These are phyloP conservation scores for Hystrix brachyura DNA, from an alignment of 2,113 vertebrate genomes.

Conservation along the genomic window DNA sequence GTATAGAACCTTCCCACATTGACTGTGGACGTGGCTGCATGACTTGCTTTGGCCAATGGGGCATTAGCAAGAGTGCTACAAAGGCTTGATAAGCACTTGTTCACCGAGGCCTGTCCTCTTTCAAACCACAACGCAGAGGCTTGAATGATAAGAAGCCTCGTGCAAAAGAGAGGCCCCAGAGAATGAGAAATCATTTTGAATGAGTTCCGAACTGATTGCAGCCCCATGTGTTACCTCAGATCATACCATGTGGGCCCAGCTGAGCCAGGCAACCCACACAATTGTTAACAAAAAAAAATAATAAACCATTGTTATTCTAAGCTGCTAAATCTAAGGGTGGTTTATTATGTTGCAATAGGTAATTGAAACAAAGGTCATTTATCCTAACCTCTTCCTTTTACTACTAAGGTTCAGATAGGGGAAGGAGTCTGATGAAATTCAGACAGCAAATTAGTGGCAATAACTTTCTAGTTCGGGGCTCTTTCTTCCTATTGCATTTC, in stretches of 20 bases:
- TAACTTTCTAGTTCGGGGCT: slow-evolving; percentile 37
- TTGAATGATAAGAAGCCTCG: background rate
- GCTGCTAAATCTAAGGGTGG: background rate
- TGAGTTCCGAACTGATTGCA: background rate
- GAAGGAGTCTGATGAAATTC: slow-evolving; percentile 4
- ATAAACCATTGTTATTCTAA: slow-evolving; percentile 57
- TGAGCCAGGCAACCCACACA: background rate
- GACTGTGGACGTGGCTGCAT: background rate
- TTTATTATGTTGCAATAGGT: slow-evolving; percentile 43
- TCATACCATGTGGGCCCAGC: background rate
- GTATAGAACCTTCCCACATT: background rate
- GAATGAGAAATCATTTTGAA: slow-evolving; percentile 54
- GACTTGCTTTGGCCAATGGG: background rate
- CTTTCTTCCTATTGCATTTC: slow-evolving; percentile 2
- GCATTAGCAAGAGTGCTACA: background rate
- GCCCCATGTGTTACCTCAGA: background rate
- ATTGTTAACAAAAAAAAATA: background rate
- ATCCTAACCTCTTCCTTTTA: slow-evolving; percentile 36
- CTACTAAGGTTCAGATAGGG: background rate
- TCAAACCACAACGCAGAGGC: background rate
- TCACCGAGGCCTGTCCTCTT: background rate
- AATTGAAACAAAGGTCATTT: slow-evolving; percentile 59
- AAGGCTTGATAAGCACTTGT: slow-evolving; percentile 7
- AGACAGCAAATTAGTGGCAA: background rate
- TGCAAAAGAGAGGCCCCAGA: slow-evolving; percentile 25